Base-by-base conservation (phyloP, 2,888 invertebrate genomes). In the Hybos culiciformis region DNA sequence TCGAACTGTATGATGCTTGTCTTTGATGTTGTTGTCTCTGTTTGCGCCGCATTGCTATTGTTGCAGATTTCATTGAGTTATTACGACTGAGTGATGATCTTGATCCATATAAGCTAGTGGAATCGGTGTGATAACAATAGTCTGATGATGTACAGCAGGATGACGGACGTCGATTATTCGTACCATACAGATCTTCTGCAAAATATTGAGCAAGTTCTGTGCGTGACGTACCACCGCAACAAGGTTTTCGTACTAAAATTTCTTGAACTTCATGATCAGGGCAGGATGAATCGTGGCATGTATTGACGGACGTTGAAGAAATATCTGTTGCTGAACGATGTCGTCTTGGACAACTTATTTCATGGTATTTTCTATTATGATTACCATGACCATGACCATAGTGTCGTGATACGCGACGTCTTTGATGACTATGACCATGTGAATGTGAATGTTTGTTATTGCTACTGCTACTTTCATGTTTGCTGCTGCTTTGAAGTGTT, bases 111-210 rank as follows among this genome's bases (percentile, higher is more conserved):
- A 65, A 50, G 37, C 65, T 65, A n/a, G 65, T 65, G 2, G 65
- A 65, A 46, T 65, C 65, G 2, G 65, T 65, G 48, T 65, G 65
- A 39, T 65, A 65, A 50, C 66, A 65, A 44, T 65, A 66, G 38
- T 66, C 66, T 3, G 64, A 65, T n/a, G 65, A 63, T 32, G 65
- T 65, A 50, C 66, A 66, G 39, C 66, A 65, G n/a, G 63, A 63
- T 24, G 62, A 61, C 8, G 62, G 62, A 0, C 65, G 52, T 2
- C 63, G 51, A 21, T 41, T 41, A 6, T 60, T 58, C 0, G 61
- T 55, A 15, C 63, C 65, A 23, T 65, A 65, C 1, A 65, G 50
- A 45, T 65, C 64, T 46, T 65, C 64, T 29, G 63, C 62, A 43
- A 65, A 66, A 42, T 63, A 65, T 43, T 65, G 66, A 2, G 66